Evolutionary conservation across 2,888 invertebrate genomes (phyloP), one percentile per base, ranked within the genome.

Genomic region (Ypsolopha sequella): DNA sequence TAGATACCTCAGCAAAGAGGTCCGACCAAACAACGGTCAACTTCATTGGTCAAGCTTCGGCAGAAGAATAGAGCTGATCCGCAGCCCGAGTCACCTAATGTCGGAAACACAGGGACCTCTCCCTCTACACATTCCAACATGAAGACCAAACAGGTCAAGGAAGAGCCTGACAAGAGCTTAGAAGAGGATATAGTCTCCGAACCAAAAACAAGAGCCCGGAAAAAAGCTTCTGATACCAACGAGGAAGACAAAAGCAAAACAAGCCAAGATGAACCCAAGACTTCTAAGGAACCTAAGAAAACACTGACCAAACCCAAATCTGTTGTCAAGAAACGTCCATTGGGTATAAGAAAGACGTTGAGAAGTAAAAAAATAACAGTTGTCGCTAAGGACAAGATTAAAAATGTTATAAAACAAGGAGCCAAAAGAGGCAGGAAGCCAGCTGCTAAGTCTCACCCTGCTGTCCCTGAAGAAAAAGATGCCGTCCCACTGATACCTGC

Each of bases 111-210:
- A 75, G 79, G 76, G 67, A 62, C 64, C 65, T 64, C 70, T 76
- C 73, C 79, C 76, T 75, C 75, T 73, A 73, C 66, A 82, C 80
- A 86, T 84, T 84, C 82, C 85, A 86, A 73, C 76, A 86, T 86
- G 86, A 86, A 86, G 79, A 85, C 87, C 61, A 87, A 86, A 69
- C 85, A 86, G 66, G 60, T 62, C 53, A 86, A 85, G 66, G 85
- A 85, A 55, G 86, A 85, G 59, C 66, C 70, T 54, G 85, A 85
- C 55, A 82, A 81, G 71, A 74, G 73, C 63, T 69, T 74, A 6
- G 86, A 86, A 76, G 86, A 86, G 52, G 85, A 84, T 51, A 64
- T 70, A 13, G 60, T 78, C 43, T 65, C 76, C 58, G 87, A 86
- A 68, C 86, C 85, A 41, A 87, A 87, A 63, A 87, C 86, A 45